These are phyloP conservation scores for Rhabdomys pumilio DNA, from an alignment of 2,797 vertebrate species.

Conservation along the genomic window DNA sequence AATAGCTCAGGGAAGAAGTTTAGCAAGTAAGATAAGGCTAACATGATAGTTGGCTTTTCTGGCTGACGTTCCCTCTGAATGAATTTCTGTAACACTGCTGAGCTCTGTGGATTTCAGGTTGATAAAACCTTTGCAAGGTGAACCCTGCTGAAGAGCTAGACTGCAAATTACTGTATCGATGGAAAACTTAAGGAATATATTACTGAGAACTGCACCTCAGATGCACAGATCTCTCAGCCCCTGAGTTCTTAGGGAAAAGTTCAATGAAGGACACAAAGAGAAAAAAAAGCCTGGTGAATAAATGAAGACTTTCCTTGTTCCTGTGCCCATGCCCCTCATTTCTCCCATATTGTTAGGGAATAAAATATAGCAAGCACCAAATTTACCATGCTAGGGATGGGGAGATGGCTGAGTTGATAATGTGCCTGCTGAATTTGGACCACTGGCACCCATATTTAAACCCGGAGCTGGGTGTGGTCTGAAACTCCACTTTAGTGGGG, in stretches of 20 bases:
- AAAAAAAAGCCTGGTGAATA: background rate
- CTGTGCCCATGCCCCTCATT: background rate
- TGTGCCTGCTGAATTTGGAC: background rate
- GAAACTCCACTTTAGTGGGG: background rate
- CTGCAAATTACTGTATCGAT: background rate
- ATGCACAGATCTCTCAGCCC: background rate
- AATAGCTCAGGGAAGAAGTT: background rate
- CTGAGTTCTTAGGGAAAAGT: background rate
- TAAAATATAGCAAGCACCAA: background rate
- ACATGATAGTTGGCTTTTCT: background rate
- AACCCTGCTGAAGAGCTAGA: background rate
- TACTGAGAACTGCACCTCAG: background rate
- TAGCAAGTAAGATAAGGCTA: conserved; percentile 29
- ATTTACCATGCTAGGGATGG: background rate
- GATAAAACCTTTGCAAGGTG: conserved; percentile 6
- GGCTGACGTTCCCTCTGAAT: background rate
- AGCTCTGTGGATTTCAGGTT: background rate
- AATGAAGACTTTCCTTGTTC: background rate
- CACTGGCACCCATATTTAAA: background rate
- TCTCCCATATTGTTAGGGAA: background rate
- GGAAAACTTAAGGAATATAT: background rate
- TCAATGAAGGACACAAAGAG: background rate
- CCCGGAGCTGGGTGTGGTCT: background rate
- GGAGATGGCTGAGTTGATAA: background rate
- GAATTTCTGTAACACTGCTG: conserved; percentile 4